A percentile compares a stretch with the other conserved stretches of the same genome.
Conservation (phyloP, 1,140 invertebrate genomes). For the Hycleus phaleratus region DNA sequence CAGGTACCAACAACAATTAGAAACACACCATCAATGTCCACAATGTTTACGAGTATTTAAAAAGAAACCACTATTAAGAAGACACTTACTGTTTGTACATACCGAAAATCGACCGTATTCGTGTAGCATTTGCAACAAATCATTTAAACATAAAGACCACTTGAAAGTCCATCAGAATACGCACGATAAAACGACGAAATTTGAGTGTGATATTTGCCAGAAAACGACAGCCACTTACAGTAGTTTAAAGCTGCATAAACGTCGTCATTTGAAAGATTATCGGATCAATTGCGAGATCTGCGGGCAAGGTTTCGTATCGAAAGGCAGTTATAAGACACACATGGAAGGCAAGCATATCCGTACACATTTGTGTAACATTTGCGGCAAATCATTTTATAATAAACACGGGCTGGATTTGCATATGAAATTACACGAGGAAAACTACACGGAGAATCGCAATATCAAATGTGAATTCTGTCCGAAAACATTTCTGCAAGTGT, state of each 20-base stretch:
- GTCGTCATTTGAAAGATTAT: slow-evolving; percentile 51
- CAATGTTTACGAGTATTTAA: too few relatives aligned
- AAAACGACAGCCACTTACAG: too few relatives aligned
- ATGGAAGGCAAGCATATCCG: slow-evolving; percentile 25
- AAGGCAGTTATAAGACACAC: slow-evolving; percentile 31
- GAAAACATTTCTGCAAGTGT: slow-evolving; percentile 36
- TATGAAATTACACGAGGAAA: slow-evolving; percentile 22
- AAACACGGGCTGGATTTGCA: slow-evolving; percentile 28
- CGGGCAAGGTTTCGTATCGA: slow-evolving; percentile 31
- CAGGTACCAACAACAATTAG: too few relatives aligned
- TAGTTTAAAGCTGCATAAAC: slow-evolving; percentile 42
- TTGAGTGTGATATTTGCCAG: too few relatives aligned
- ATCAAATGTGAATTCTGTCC: slow-evolving; percentile 44
- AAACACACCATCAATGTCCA: too few relatives aligned
- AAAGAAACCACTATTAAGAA: too few relatives aligned
- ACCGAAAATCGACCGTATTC: too few relatives aligned
- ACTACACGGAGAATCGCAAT: slow-evolving; percentile 34
- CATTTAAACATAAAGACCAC: too few relatives aligned
- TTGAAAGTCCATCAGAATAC: too few relatives aligned
- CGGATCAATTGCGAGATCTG: slow-evolving; percentile 26
- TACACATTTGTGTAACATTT: slow-evolving; percentile 26
- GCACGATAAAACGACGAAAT: too few relatives aligned
- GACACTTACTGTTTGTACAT: too few relatives aligned
- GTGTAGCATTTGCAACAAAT: too few relatives aligned
- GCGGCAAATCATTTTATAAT: slow-evolving; percentile 29